phyloP scores from a whole-genome alignment of 2,888 invertebrate species.

The Parnassius apollo region DNA sequence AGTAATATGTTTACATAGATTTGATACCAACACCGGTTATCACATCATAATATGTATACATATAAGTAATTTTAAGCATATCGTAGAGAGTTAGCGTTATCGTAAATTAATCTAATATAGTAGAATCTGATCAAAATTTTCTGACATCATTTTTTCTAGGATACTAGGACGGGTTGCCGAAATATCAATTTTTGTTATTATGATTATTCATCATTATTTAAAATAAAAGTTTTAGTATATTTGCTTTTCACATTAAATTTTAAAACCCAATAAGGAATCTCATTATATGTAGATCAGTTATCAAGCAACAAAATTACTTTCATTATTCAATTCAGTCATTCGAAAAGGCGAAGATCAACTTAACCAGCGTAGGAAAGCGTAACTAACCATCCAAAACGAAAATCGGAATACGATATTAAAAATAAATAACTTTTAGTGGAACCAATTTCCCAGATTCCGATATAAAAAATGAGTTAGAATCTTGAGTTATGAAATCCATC shows the following conservation, averaged over 20 bases:
- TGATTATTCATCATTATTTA: background rate
- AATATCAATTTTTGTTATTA: no score
- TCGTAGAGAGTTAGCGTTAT: no score
- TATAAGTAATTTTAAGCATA: no score
- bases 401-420: background rate
- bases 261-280: conserved; percentile 1
- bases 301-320: conserved; percentile 30
- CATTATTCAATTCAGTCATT: conserved; percentile 21
- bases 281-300: conserved; percentile 4
- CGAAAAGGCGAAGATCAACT: conserved; percentile 33
- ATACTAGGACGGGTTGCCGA: no score
- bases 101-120: no score
- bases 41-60: no score
- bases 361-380: conserved; percentile 58
- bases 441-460: background rate
- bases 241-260: conserved; percentile 9
- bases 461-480: background rate
- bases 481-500: background rate
- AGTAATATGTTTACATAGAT: no score
- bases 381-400: conserved; percentile 49
- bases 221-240: background rate
- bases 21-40: no score
- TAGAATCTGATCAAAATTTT: no score
- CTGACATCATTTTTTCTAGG: no score
- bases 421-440: conserved; percentile 1